Evolutionary conservation across 2,113 vertebrate genomes (phyloP).

Genomic region (Zootoca vivipara): DNA sequence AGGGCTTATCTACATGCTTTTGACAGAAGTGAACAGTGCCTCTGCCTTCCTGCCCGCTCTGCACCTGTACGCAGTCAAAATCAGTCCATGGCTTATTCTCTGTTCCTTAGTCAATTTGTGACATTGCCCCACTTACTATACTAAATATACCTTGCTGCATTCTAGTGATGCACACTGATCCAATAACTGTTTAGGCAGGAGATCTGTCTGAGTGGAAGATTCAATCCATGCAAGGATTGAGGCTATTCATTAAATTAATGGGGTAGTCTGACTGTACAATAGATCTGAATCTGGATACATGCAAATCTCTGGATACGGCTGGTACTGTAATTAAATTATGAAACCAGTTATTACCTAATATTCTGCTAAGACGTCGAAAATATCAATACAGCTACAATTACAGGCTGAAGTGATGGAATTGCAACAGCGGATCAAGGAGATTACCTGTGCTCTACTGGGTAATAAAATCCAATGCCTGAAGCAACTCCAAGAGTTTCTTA

Average conservation of each 20-base stretch:
- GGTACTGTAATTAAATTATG: not conserved
- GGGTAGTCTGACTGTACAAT: not conserved
- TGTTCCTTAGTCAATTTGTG: not conserved
- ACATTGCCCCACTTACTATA: not conserved
- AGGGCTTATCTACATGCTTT: not conserved
- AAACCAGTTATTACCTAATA: not conserved
- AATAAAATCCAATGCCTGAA: constrained; percentile 1
- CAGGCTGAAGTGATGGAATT: not conserved
- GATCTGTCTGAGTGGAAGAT: not conserved
- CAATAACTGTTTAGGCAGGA: not conserved
- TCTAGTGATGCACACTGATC: not conserved
- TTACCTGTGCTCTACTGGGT: not conserved
- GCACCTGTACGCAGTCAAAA: not conserved
- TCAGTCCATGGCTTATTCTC: not conserved
- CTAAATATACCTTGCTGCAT: not conserved
- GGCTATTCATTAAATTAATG: not conserved
- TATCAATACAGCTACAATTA: constrained; percentile 9
- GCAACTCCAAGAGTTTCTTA: not conserved
- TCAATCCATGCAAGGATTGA: not conserved
- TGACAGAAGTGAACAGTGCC: not conserved
- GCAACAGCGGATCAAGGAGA: not conserved
- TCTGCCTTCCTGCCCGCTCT: not conserved
- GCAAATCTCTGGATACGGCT: not conserved
- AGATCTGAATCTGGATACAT: not conserved
- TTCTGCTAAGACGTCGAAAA: not conserved